Base-by-base conservation (phyloP, 2,888 invertebrate species). In the Cantharis rustica region DNA sequence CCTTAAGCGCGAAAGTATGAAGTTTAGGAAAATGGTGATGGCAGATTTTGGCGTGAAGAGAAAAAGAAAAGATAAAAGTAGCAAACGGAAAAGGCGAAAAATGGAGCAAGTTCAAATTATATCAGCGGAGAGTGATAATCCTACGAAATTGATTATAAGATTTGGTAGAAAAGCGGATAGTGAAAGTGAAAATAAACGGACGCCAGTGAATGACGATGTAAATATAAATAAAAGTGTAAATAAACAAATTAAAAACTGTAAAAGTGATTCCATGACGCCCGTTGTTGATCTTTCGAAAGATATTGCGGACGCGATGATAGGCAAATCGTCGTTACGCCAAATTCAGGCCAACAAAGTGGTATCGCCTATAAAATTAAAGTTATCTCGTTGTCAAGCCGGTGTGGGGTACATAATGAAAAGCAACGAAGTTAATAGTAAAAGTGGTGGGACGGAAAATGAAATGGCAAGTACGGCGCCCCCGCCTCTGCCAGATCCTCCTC, bases 1-100 rank as follows among this genome's bases (percentile, higher is more conserved):
- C 84, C 88, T 96, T 69, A 93, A 93, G 79, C 91, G 95, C 2
- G 95, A 96, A 84, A 95, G 94, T 83, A 96, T 96, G 96, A 96
- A 95, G 85, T 96, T 92, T 87, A 91, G 96, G 15, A 92, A 94
- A 79, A 92, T 92, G 90, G 93, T 96, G 3, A 95, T 95, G 94
- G 95, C 95, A 4, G 94, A 94, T 84, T 95, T 96, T 84, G 93
- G 93, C 77, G 93, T 91, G 80, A 93, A 93, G 81, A 90, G 91
- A 81, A 88, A 88, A 15, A 89, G 90, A 80, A 89, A 89, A 73
- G 85, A 85, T 88, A 92, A 89, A 88, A 91, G 88, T 87, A 91
- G 88, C 86, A 93, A 88, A 85, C 91, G 90, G 83, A 90, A 89
- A 80, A 91, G 90, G 82, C 91, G 89, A 83, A 91, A 89, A 89